Percentiles rank a stretch among this genome's conserved stretches.
These are phyloP conservation scores for Drosophila histrio DNA, from an alignment of 2,888 invertebrate genomes.

Conservation along the genomic window DNA sequence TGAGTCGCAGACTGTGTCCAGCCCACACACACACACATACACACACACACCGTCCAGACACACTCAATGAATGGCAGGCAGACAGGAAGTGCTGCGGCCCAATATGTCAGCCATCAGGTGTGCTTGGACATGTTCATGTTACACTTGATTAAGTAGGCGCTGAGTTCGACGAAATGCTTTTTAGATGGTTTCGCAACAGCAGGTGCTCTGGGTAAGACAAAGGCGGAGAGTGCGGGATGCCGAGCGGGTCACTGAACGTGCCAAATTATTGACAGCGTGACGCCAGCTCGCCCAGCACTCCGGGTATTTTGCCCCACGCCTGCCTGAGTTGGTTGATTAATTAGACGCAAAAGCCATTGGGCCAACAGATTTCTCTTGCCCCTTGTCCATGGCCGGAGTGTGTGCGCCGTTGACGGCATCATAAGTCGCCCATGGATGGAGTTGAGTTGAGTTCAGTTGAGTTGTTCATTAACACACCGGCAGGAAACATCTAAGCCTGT, in stretches of 20 bases:
- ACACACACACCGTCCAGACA: background rate
- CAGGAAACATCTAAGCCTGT: slow-evolving; percentile 13
- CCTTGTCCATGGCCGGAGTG: background rate
- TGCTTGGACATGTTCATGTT: slow-evolving; percentile 71
- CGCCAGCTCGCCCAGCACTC: slow-evolving; percentile 26
- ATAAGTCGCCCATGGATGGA: slow-evolving; percentile 51
- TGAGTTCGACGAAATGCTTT: slow-evolving; percentile 77
- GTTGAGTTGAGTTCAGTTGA: slow-evolving; percentile 30
- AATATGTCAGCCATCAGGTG: slow-evolving; percentile 71
- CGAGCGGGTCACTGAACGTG: slow-evolving; percentile 60
- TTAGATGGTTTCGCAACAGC: slow-evolving; percentile 60
- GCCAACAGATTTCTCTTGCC: slow-evolving; percentile 16
- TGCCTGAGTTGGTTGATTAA: slow-evolving; percentile 61
- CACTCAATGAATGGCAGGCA: background rate
- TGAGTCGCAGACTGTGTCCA: background rate
- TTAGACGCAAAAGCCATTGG: slow-evolving; percentile 64
- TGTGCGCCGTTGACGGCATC: slow-evolving; percentile 33
- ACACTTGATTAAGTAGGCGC: slow-evolving; percentile 77
- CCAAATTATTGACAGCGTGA: slow-evolving; percentile 75
- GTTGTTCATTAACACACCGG: slow-evolving; percentile 51
- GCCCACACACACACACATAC: background rate
- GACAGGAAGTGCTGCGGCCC: slow-evolving; percentile 9
- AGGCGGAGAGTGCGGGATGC: background rate
- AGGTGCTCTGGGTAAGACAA: slow-evolving; percentile 14
- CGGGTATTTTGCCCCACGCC: slow-evolving; percentile 15